Evolutionary conservation across 2,888 invertebrate species (phyloP), one percentile per base, ranked within the genome.

Genomic region (Diloba caeruleocephala): DNA sequence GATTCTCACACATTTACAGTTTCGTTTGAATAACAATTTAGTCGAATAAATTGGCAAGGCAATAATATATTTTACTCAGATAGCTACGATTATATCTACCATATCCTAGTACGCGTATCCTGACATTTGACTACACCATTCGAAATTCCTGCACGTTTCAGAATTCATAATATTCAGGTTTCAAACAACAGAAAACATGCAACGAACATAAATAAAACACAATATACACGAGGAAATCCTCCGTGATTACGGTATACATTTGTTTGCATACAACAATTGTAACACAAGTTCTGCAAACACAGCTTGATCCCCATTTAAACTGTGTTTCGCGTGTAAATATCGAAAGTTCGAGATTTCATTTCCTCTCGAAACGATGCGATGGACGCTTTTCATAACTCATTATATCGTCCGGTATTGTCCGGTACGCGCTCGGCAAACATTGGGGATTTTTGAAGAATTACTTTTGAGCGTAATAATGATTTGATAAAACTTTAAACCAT

Each of bases 181-280:
- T 4, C 2, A 4, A 32, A 56, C 55, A 53, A 53, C n/a, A 10
- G 28, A 26, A 6, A 60, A 38, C 62, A 36, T 48, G 36, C 37
- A 52, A 29, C 41, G n/a, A 69, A 53, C 53, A 56, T 58, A 53
- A 51, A 69, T 69, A 69, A 69, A 69, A 61, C 46, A 55, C 23
- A 44, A 69, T 68, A 61, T 61, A 42, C 39, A 7, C 13, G 12
- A 7, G 62, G 48, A 61, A 61, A 60, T 60, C 62, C 55, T 31
- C 26, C 19, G 12, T 41, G 59, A 60, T 60, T 54, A 61, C 61
- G 17, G 32, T 33, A 31, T 33, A 34, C 33, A 31, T 45, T 39
- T 67, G 63, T 70, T 67, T 67, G 58, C 58, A 58, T 64, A 54
- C 39, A 51, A 37, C 66, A 59, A 71, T 70, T 64, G 70, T 54